Conservation (phyloP, 2,797 vertebrate genomes). For the Gouania willdenowi region DNA sequence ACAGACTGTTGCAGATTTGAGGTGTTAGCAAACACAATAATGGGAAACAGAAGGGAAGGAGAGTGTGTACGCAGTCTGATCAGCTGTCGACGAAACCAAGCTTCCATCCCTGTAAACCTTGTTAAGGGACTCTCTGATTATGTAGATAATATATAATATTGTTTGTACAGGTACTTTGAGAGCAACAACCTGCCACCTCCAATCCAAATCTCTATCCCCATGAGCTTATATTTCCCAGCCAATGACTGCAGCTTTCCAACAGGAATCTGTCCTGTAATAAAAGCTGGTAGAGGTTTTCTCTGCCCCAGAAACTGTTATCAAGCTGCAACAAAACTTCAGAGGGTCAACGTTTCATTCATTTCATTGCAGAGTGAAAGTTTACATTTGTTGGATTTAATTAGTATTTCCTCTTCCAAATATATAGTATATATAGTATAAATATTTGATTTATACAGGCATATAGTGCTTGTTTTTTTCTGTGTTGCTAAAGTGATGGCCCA, state of each 20-base stretch:
- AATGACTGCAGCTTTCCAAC: slow-evolving; percentile 44
- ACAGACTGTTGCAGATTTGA: slow-evolving; percentile 33
- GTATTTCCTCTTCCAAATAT: slow-evolving; percentile 7
- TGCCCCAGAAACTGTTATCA: too few species aligned
- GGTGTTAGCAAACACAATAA: slow-evolving; percentile 26
- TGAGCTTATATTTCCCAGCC: slow-evolving; percentile 28
- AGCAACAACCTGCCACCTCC: slow-evolving; percentile 13
- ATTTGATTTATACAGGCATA: too few species aligned
- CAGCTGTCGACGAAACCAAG: slow-evolving; percentile 24
- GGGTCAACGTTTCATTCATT: slow-evolving; percentile 5
- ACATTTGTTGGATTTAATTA: slow-evolving; percentile 19
- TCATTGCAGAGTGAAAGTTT: slow-evolving; percentile 13
- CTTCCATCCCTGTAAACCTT: slow-evolving; percentile 23
- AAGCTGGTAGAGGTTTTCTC: too few species aligned
- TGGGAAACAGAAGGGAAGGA: slow-evolving; percentile 15
- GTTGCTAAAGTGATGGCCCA: slow-evolving; percentile 32
- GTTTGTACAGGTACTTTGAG: slow-evolving; percentile 14
- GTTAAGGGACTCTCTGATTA: slow-evolving; percentile 16
- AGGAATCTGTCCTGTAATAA: slow-evolving; percentile 6
- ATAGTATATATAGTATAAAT: too few species aligned
- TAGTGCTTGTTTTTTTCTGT: slow-evolving; percentile 27
- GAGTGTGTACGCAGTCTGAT: slow-evolving; percentile 15
- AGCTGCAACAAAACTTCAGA: slow-evolving; percentile 5
- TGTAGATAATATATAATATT: slow-evolving; percentile 14
- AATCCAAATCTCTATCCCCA: slow-evolving; percentile 8